Conservation (phyloP, 2,113 vertebrate species). For the Zosterops lateralis region DNA sequence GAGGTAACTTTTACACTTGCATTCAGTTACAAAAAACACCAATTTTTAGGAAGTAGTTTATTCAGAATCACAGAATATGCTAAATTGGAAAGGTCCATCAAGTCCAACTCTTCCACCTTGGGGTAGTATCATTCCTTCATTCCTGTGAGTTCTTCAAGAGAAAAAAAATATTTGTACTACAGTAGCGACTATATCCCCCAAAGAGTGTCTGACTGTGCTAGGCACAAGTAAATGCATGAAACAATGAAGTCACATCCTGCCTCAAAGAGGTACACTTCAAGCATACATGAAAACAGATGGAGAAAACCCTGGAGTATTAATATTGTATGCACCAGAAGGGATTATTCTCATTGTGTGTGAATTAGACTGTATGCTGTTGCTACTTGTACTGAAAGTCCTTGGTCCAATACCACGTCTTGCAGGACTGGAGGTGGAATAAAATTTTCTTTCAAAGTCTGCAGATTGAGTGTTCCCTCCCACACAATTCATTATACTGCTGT, state of each 20-base stretch:
- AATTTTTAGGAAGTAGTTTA: not conserved
- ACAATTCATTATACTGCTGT: not conserved
- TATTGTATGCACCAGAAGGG: not conserved
- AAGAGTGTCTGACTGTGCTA: not conserved
- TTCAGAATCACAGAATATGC: not conserved
- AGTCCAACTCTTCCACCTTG: not conserved
- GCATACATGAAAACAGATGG: not conserved
- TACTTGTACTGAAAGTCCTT: conserved; percentile 17
- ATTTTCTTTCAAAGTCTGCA: conserved; percentile 1
- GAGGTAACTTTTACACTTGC: not conserved
- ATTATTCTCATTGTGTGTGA: not conserved
- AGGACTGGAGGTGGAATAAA: conserved; percentile 39
- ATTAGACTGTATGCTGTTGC: not conserved
- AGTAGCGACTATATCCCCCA: not conserved
- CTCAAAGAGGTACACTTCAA: not conserved
- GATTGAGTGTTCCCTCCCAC: conserved; percentile 15
- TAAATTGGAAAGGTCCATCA: not conserved
- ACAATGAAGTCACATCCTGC: not conserved
- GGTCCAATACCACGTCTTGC: not conserved
- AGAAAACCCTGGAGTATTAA: conserved; percentile 42
- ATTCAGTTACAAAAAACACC: not conserved
- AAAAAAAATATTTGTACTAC: not conserved
- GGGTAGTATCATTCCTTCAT: not conserved
- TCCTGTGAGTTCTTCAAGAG: not conserved
- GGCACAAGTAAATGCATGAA: not conserved